Base-by-base conservation (phyloP, 2,888 invertebrate genomes). In the Diachrysia chrysitis region DNA sequence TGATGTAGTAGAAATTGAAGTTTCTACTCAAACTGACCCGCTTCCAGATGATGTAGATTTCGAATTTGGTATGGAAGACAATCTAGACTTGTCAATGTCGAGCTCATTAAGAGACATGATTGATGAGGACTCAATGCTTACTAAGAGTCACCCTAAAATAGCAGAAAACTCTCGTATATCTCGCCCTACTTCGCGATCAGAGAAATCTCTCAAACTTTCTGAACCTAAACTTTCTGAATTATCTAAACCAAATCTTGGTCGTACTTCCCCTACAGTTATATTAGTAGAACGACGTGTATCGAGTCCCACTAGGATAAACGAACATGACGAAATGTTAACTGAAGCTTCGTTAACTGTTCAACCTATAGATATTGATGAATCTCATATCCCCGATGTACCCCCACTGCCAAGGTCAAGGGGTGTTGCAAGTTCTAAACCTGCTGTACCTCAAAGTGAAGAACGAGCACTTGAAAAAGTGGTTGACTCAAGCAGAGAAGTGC, bases 11-110 rank as follows among this genome's bases (percentile, higher is more conserved):
- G 98, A 98, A 90, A 96, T 97, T 25, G 97, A 97, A 85, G 97
- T 97, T 6, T 98, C 97, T 0, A 98, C 98, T 0, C 98, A 98
- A 92, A 98, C 98, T 0, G 98, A 98, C 90, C 98, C 98, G 0
- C 89, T 98, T 54, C 97, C 98, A 0, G 98, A 98, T 81, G 98
- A 98, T 81, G 96, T 97, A 67, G 96, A 96, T 75, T 96, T 96
- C 85, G 97, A 97, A 84, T 92, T 96, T 79, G 93, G 96, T 21
- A 85, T 95, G 66, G 95, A 95, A 72, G 95, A 95, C 73, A 91
- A 93, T 83, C 78, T 95, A 48, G 93, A 95, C 66, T 75, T 94
- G 51, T 95, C 95, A 9, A 92, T 94, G 85, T 92, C 93, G n/a
- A 94, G 94, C 79, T 95, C 95, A 1, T 83, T 95, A 63, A 87